Evolutionary conservation across 2,797 vertebrate genomes (phyloP), one percentile per base, ranked within the genome.

Genomic region (Channa striata): DNA sequence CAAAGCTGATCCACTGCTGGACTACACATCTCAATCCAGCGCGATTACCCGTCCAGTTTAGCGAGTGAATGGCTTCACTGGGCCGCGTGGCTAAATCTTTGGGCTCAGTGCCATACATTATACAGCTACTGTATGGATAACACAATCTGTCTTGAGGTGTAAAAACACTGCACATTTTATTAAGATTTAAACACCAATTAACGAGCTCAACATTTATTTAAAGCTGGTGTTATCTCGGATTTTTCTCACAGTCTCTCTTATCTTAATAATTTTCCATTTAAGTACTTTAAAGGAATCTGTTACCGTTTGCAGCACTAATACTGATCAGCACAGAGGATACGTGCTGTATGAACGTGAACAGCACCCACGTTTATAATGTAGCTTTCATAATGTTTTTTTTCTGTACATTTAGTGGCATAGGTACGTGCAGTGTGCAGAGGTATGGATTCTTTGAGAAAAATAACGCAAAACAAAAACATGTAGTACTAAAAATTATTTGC

Each of bases 11-110:
- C 74, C 51, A 42, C 72, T 3, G 43, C 65, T 48, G 62, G 59
- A 43, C 62, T 56, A 30, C 37, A 50, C 87, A 88, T 85, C 75
- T 88, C 87, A 91, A 77, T 89, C 61, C 13, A 58, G 61, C 42
- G 43, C 65, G 68, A 82, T 84, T 74, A 75, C 63, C 67, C 74
- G 61, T 53, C 67, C 54, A 60, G 72, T 67, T 50, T 73, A 77
- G 84, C 64, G 65, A 77, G 68, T 50, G 78, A 80, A 68, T 33
- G 72, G 59, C 70, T 72, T 53, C 60, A 69, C 68, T 37, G 33
- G 76, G 62, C 72, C 69, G 61, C 68, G n/a, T 53, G 68, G 60
- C 65, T 60, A 71, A 73, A 71, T 63, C 72, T 80, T 43, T 63
- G 34, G 79, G 73, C 86, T 86, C 62, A 7, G 48, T 33, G 72